phyloP scores from a whole-genome alignment of 2,113 vertebrate genomes.

The Melospiza georgiana region DNA sequence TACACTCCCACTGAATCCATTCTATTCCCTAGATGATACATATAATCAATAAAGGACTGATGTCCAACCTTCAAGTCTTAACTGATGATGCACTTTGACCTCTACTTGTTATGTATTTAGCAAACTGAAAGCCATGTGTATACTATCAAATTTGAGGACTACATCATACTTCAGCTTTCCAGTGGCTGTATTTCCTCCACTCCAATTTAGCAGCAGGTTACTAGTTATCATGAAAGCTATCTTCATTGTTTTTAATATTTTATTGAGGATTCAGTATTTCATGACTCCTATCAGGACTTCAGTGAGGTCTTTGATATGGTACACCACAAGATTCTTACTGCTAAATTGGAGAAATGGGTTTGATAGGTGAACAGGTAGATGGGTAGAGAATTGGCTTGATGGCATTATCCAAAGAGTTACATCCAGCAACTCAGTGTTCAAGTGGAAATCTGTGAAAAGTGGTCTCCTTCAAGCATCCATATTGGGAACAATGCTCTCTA shows the following conservation, averaged over 20 bases:
- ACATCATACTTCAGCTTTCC: not conserved
- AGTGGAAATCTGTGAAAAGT: not conserved
- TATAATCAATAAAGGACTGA: not conserved
- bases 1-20: no score
- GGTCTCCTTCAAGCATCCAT: not conserved
- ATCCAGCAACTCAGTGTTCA: not conserved
- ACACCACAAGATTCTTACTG: not conserved
- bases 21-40: not conserved
- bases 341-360: not conserved
- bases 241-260: not conserved
- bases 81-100: fast-evolving
- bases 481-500: not conserved
- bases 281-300: not conserved
- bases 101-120: not conserved
- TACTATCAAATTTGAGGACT: not conserved
- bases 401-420: not conserved
- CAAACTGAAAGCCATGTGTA: not conserved
- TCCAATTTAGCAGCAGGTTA: not conserved
- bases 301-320: not conserved
- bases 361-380: not conserved
- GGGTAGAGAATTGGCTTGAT: fast-evolving
- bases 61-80: not conserved
- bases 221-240: not conserved
- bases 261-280: not conserved
- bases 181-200: not conserved